Evolutionary conservation across 2,113 vertebrate species (phyloP), one percentile per base, ranked within the genome.

Genomic region (Tenebrosternarchus preto): DNA sequence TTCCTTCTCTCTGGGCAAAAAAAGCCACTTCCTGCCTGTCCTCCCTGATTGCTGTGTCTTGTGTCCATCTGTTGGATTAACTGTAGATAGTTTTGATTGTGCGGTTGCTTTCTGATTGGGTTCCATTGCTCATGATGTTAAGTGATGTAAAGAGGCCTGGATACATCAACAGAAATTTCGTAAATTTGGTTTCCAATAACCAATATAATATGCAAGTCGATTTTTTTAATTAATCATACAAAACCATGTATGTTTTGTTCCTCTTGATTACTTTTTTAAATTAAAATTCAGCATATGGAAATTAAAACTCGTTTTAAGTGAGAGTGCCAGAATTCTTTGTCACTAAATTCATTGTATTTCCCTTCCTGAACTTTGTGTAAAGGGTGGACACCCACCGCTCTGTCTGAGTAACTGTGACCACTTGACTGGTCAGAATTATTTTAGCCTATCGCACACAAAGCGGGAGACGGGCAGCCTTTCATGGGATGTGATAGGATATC

Each of bases 401-500:
- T 82, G 80, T 73, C 70, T 85, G 80, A 68, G 84, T 82, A 76
- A 85, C 85, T 78, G 78, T 69, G 82, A 76, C 78, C 71, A 71
- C 76, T 87, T 81, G 77, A 87, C 83, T 76, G 81, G 83, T 83
- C 81, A 80, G 53, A 80, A 80, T 80, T 74, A 81, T 74, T 90
- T 78, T 59, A 89, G 83, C 88, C 71, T 89, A 88, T 88, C 87
- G 7, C 85, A 86, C 85, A 91, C 87, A 81, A 88, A 89, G 87
- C 85, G 76, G 89, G 88, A 93, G 89, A 87, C 87, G 56, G 88
- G 77, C 89, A 83, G 87, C 86, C 87, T 89, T 89, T 88, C 90
- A 90, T 87, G 87, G 87, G 88, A 92, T 87, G 88, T 81, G 93
- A 93, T 94, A 93, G 82, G 80, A 83, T 94, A 93, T 94, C 92